Evolutionary conservation across 2,888 invertebrate genomes (phyloP).

Genomic region (Ctenicera cuprea): DNA sequence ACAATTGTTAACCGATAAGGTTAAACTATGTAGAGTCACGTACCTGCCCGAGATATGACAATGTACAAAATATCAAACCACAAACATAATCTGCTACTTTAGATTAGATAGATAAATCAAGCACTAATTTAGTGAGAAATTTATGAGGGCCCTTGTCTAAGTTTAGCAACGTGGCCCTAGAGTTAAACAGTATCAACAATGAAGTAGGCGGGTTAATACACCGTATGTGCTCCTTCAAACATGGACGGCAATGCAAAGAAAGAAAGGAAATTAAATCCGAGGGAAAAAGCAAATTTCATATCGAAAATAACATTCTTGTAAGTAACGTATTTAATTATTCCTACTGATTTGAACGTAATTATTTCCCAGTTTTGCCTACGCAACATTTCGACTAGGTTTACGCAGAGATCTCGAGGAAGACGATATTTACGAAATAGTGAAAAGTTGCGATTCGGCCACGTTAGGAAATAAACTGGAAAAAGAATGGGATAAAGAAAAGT

Average conservation of each 20-base stretch:
- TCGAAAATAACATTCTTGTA: constrained; percentile 82
- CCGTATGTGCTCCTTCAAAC: background rate
- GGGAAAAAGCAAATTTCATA: constrained; percentile 78
- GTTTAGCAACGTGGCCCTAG: background rate
- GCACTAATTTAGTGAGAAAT: no score
- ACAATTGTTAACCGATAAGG: no score
- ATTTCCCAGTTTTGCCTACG: constrained; percentile 78
- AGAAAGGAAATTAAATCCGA: constrained; percentile 77
- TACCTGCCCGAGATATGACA: no score
- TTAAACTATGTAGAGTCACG: no score
- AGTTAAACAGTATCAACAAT: background rate
- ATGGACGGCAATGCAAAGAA: constrained; percentile 76
- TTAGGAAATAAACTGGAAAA: constrained; percentile 72
- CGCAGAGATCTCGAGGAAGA: constrained; percentile 78
- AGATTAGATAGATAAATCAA: no score
- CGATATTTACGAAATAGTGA: constrained; percentile 76
- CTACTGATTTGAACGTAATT: background rate
- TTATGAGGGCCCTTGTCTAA: no score
- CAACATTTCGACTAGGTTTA: constrained; percentile 79
- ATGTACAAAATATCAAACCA: no score
- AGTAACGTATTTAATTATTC: constrained; percentile 64
- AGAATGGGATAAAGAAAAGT: constrained; percentile 60
- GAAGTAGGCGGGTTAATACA: background rate
- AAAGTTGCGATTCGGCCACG: constrained; percentile 73
- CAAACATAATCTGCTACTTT: no score